Base-by-base conservation (phyloP, 1,140 invertebrate species). In the Bemisia tabaci region DNA sequence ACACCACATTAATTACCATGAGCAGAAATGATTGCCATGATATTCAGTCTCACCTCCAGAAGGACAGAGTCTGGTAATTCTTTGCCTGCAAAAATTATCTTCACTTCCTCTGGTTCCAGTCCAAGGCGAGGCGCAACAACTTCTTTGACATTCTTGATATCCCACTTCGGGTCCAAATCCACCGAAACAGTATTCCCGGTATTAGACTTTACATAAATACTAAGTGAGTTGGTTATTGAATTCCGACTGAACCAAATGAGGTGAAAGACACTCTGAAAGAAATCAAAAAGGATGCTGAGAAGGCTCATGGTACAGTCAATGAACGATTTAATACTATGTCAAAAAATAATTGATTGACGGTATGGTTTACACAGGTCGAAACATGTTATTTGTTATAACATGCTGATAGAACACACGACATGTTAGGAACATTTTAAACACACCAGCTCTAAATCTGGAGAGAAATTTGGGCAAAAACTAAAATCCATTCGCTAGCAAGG, bases 1-100 rank as follows among this genome's bases (percentile, higher is more conserved):
- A n/a, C n/a, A n/a, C n/a, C n/a, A n/a, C n/a, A n/a, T n/a, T n/a
- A n/a, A n/a, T n/a, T n/a, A n/a, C n/a, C n/a, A n/a, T n/a, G n/a
- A n/a, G n/a, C n/a, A n/a, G n/a, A n/a, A n/a, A n/a, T n/a, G n/a
- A n/a, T n/a, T n/a, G n/a, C n/a, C n/a, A n/a, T n/a, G n/a, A n/a
- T n/a, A n/a, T n/a, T n/a, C n/a, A n/a, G n/a, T n/a, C 33, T 48
- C 77, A 89, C 88, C 77, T 87, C 82, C 68, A 91, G 83, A 58
- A 84, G 81, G 17, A 84, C 85, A 12, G 85, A 83, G 77, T 92
- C 86, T 66, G 85, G 83, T 0, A 93, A 75, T 74, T 91, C 88
- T 77, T 91, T 91, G 21, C 91, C 91, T 60, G 89, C 89, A 77
- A 93, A 89, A 74, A 93, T 91, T 60, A 93, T 89, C 75, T 89